phyloP scores from a whole-genome alignment of 92 coral and sea anemone species.

The Siderastrea radians region DNA sequence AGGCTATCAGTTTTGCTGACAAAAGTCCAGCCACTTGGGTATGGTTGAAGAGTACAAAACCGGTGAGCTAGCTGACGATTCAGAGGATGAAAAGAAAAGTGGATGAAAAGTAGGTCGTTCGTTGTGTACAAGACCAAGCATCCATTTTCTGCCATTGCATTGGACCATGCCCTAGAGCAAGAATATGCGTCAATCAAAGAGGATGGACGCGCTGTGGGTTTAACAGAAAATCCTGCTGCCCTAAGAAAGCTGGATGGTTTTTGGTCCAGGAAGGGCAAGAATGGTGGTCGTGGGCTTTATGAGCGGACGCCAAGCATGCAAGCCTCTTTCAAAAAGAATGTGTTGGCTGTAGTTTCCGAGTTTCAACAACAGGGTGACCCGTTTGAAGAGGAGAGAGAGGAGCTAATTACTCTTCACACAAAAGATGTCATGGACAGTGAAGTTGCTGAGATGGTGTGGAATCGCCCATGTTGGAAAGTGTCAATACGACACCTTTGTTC shows the following conservation, averaged over 20 bases:
- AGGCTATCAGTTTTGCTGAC: no score
- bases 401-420: slow-evolving; percentile 50
- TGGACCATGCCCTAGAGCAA: slow-evolving; percentile 45
- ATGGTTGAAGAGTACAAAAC: background rate
- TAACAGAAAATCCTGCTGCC: slow-evolving; percentile 58
- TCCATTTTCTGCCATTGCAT: slow-evolving; percentile 38
- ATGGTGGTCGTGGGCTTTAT: slow-evolving; percentile 25
- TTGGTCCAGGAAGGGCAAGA: slow-evolving; percentile 25
- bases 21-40: background rate
- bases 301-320: slow-evolving; percentile 22
- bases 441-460: slow-evolving; percentile 1
- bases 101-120: slow-evolving; percentile 20
- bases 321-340: slow-evolving; percentile 27
- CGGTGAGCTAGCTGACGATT: background rate
- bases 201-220: slow-evolving; percentile 48
- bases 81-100: background rate
- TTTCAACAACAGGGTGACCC: slow-evolving; percentile 42
- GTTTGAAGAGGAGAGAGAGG: slow-evolving; percentile 42
- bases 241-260: slow-evolving; percentile 42
- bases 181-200: slow-evolving; percentile 35
- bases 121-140: slow-evolving; percentile 41
- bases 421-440: slow-evolving; percentile 36
- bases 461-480: background rate
- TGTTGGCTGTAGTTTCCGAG: slow-evolving; percentile 5
- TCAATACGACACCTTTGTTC: slow-evolving; percentile 9